Evolutionary conservation across 1,140 invertebrate genomes (phyloP).

Genomic region (Drosophila simulans): DNA sequence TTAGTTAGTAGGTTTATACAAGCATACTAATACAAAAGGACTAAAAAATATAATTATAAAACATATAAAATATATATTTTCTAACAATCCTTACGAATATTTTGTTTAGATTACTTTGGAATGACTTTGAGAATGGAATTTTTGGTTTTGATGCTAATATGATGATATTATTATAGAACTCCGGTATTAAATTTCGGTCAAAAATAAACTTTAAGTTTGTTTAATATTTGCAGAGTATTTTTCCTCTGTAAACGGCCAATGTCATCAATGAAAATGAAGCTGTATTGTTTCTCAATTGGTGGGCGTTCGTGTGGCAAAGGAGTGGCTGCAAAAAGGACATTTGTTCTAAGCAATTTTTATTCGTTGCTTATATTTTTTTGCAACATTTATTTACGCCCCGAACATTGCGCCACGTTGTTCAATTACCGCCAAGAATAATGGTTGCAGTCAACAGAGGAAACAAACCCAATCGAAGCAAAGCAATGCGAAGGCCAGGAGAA

Average conservation of each 20-base stretch:
- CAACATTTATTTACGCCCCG: constrained; percentile 62
- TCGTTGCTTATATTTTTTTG: constrained; percentile 36
- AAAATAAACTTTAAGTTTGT: background rate
- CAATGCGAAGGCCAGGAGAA: constrained; percentile 49
- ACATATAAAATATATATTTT: background rate
- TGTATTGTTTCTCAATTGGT: constrained; percentile 52
- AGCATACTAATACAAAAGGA: background rate
- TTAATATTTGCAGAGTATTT: background rate
- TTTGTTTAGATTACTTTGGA: no score
- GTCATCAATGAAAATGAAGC: constrained; percentile 66
- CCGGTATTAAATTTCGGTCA: background rate
- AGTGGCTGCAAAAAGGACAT: constrained; percentile 46
- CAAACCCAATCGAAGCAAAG: constrained; percentile 48
- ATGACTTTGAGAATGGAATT: no score
- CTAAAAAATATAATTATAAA: background rate
- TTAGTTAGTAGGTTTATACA: background rate
- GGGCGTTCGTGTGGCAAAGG: constrained; percentile 53
- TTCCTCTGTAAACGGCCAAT: constrained; percentile 28
- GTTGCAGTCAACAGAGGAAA: constrained; percentile 42
- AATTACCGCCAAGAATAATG: constrained; percentile 79
- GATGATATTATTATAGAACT: no score
- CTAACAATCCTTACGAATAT: background rate
- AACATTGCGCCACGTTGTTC: constrained; percentile 72
- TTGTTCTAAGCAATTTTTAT: constrained; percentile 69
- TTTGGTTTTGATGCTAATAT: no score